Conservation (phyloP, 2,113 vertebrate genomes). For the Meleagris gallopavo region DNA sequence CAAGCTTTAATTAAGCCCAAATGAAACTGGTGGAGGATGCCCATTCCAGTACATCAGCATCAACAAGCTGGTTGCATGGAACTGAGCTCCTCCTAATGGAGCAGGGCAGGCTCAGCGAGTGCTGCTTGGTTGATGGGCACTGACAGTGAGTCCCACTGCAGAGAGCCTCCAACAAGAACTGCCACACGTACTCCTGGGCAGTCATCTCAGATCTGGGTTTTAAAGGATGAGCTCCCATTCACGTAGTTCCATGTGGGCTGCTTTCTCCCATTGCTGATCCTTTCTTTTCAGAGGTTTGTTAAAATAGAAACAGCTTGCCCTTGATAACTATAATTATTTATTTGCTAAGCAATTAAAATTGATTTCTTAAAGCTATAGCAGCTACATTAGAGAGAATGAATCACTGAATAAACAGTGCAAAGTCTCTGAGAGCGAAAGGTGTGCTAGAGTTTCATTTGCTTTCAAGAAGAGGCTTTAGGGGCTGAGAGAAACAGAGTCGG, state of each 20-base stretch:
- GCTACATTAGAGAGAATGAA: constrained; percentile 9
- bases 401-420: constrained; percentile 16
- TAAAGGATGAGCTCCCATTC: constrained; percentile 20
- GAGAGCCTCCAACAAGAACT: background rate
- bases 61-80: background rate
- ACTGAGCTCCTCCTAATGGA: background rate
- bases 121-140: background rate
- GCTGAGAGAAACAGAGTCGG: background rate
- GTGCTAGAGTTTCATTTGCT: background rate
- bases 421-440: background rate
- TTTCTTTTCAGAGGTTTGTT: constrained; percentile 31
- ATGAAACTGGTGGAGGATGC: background rate
- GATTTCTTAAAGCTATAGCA: constrained; percentile 40
- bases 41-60: background rate
- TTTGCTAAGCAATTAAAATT: constrained; percentile 45
- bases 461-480: background rate
- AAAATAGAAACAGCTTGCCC: constrained; percentile 27
- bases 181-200: background rate
- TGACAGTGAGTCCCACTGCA: background rate
- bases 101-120: background rate
- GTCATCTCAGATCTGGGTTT: constrained; percentile 7
- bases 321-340: constrained; percentile 4
- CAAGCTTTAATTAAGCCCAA: constrained; percentile 3
- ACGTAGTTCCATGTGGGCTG: background rate
- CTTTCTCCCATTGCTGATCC: background rate